Base-by-base conservation (phyloP, 2,888 invertebrate genomes). In the Drosophila rellima region DNA sequence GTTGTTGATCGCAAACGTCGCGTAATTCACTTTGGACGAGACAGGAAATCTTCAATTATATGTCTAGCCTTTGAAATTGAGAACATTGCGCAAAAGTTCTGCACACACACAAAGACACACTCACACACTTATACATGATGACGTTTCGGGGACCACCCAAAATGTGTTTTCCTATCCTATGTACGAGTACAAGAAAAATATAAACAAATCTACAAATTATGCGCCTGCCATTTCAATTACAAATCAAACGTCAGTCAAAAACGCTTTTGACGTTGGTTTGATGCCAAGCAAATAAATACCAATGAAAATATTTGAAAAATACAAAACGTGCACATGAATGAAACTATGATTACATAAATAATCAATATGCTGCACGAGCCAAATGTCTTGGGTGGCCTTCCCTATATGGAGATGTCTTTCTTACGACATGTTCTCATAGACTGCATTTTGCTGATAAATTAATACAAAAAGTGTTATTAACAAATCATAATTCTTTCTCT, bases 31-130 rank as follows among this genome's bases (percentile, higher is more conserved):
- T 74, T 55, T 48, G 50, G 44, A 65, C 29, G 17, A 31, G 70
- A 76, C 88, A 78, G 82, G 85, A 83, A 83, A 81, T 83, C 85
- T 83, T 87, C 76, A 83, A 83, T 83, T 81, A 86, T 63, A 56
- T 44, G 78, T 55, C 62, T 69, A 48, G 63, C 42, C 74, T 80
- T 80, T 79, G 86, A 82, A 79, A 75, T 82, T 72, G 70, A 81
- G 68, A 67, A 37, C 54, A 48, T 35, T 68, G 56, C 50, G 60
- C 62, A 76, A 80, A 52, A 54, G 40, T 40, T 35, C 18, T 17
- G 15, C 20, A 26, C 52, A 29, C 42, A 54, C 17, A 40, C 13
- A 18, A 13, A 20, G 18, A 15, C 42, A 15, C 31, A 40, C 2
- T 2, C 7, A n/a, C 3, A 52, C 10, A 20, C n/a, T 17, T 4